A percentile compares a stretch with the other conserved stretches of the same genome.
Conservation (phyloP, 1,140 invertebrate species). For the Latrodectus geometricus region DNA sequence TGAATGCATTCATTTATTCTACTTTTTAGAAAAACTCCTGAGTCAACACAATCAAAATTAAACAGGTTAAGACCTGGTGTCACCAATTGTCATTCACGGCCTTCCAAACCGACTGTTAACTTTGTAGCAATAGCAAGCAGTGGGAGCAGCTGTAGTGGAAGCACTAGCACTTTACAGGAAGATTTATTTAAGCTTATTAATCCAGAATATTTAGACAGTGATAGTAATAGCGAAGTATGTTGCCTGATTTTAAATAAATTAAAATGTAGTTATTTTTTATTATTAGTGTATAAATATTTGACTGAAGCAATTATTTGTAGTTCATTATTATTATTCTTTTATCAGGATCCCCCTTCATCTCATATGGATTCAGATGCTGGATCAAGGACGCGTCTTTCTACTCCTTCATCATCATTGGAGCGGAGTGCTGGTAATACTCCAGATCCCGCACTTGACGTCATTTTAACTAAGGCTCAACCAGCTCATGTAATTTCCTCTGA, state of each 20-base stretch:
- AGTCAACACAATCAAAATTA: conserved; percentile 53
- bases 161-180: conserved; percentile 82
- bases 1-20: no score
- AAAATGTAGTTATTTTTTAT: no score
- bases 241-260: no score
- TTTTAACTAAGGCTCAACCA: conserved; percentile 79
- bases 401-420: conserved; percentile 63
- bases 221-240: conserved; percentile 60
- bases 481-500: conserved; percentile 79
- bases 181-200: conserved; percentile 90
- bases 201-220: conserved; percentile 74
- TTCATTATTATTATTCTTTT: conserved; percentile 1
- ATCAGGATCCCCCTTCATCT: conserved; percentile 43
- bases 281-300: not conserved
- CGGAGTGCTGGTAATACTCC: conserved; percentile 55
- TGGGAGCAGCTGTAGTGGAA: conserved; percentile 69
- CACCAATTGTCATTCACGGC: conserved; percentile 32
- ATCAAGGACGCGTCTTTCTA: conserved; percentile 58
- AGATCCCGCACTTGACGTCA: conserved; percentile 72
- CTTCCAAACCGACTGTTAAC: conserved; percentile 38
- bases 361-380: conserved; percentile 55
- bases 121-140: conserved; percentile 68
- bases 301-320: not conserved
- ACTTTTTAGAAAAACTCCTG: conserved; percentile 35
- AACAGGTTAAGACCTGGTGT: conserved; percentile 54